phyloP scores from a whole-genome alignment of 1,140 invertebrate genomes.

The Drosophila pseudoananassae region DNA sequence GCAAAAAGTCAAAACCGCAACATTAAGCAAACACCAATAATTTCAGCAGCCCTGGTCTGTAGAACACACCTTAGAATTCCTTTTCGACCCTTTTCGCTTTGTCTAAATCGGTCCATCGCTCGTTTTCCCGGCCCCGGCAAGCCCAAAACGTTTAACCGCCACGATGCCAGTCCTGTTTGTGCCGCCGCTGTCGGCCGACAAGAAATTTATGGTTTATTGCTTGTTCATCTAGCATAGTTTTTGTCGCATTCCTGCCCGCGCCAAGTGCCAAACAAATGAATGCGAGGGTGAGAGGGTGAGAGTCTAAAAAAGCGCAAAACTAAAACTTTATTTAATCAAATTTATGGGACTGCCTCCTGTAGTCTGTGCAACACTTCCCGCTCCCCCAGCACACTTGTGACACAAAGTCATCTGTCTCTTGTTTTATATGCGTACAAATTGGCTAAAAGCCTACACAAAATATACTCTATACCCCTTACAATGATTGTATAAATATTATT shows the following conservation, averaged over 20 bases:
- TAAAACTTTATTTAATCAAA: conserved; percentile 82
- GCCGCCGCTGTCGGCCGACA: conserved; percentile 49
- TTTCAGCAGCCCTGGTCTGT: conserved; percentile 27
- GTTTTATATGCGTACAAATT: conserved; percentile 46
- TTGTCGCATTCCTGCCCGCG: conserved; percentile 70
- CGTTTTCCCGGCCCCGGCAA: conserved; percentile 39
- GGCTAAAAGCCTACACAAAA: conserved; percentile 18
- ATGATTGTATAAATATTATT: no score
- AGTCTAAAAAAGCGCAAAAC: conserved; percentile 60
- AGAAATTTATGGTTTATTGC: conserved; percentile 82
- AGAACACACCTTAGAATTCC: conserved; percentile 61
- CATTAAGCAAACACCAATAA: background rate
- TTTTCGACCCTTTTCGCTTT: conserved; percentile 1
- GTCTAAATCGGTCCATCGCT: conserved; percentile 4
- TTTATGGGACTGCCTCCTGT: conserved; percentile 58
- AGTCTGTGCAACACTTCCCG: conserved; percentile 7
- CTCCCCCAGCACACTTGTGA: conserved; percentile 46
- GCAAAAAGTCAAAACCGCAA: conserved; percentile 18
- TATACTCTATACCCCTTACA: background rate
- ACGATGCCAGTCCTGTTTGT: conserved; percentile 31
- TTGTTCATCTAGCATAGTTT: conserved; percentile 79
- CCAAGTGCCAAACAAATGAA: conserved; percentile 56
- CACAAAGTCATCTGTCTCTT: conserved; percentile 63
- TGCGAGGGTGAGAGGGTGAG: conserved; percentile 10
- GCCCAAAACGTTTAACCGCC: conserved; percentile 66